Base-by-base conservation (phyloP, 2,113 vertebrate species). In the Microcebus jonahi region DNA sequence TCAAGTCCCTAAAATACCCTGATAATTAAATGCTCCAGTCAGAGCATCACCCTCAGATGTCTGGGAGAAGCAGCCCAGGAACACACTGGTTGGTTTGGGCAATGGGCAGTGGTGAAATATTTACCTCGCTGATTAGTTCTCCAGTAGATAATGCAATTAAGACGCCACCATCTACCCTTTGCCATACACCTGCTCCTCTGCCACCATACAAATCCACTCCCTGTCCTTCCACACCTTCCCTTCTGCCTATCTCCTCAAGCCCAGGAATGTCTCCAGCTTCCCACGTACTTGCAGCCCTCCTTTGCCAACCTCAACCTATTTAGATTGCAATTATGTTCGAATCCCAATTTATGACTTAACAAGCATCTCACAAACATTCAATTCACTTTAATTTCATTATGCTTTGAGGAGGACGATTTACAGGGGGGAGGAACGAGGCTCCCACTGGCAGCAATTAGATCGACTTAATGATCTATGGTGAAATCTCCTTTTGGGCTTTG, bases 341-440 rank as follows among this genome's bases (percentile, higher is more conserved):
- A 25, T 39, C 67, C 55, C 95, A 59, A 95, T 97, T 97, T 97
- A 89, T 77, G 84, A 92, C 92, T 96, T 91, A 53, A 95, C 88
- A 68, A 94, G 91, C 55, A 10, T 94, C 59, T 97, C 36, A 57
- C 18, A 95, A 96, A 97, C 91, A 90, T 76, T 96, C 97, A 90
- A 89, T 65, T 87, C 85, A 21, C 55, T 96, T 97, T 79, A 53
- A 94, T 96, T 95, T 94, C 83, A 85, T 94, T 79, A 91, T 96
- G 27, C 17, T 73, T n/a, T 94, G 83, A 77, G 87, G 85, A 73
- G 84, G 87, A 92, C 63, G 87, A 92, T 70, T 90, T 97, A 57
- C 68, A 31, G 59, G 5, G 59, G 68, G 97, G 83, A 77, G 20
- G 55, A 53, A 70, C 89, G 85, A 45, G 12, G 25, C 57, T 6